Base-by-base conservation (phyloP, 2,888 invertebrate genomes). In the Leucania comma region DNA sequence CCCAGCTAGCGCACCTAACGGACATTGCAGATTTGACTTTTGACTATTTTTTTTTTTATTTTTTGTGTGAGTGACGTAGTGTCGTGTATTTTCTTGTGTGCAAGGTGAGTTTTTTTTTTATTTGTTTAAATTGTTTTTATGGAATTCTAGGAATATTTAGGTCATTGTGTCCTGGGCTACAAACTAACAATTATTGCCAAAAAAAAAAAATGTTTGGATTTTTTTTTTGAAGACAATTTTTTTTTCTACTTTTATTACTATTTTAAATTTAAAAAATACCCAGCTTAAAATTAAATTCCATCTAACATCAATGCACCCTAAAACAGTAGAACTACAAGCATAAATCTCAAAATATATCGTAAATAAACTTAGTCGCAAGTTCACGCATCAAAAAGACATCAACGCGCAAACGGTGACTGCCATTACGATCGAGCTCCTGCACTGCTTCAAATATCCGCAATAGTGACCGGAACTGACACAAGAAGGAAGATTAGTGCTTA, bases 51-150 rank as follows among this genome's bases (percentile, higher is more conserved):
- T 48, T n/a, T 38, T 71, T 50, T 51, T 48, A 20, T 29, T 57
- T 84, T 82, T 85, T 85, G 92, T 93, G 92, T 90, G 90, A 89
- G 94, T 93, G 92, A 90, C 91, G 86, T 89, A 84, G 92, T 94
- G 93, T 88, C 89, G 93, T 93, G 92, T 86, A 88, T 90, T 91
- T 87, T 86, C 78, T 87, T 89, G 87, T 90, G 90, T 89, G 87
- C 87, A 91, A 94, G 95, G 95, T 95, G 84, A 94, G 95, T 90
- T 75, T 59, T 2, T 48, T 57, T 74, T 58, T 1, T 0, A 32
- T 66, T 35, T 61, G 54, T 64, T 56, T 2, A 14, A 26, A n/a
- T 26, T 17, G 14, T 3, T 26, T 14, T 48, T 17, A 42, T 42
- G 6, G 10, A 24, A 57, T 12, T n/a, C 1, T 9, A 0, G 12